phyloP scores from a whole-genome alignment of 1,140 invertebrate species.

The Phymorhynchus buccinoides region DNA sequence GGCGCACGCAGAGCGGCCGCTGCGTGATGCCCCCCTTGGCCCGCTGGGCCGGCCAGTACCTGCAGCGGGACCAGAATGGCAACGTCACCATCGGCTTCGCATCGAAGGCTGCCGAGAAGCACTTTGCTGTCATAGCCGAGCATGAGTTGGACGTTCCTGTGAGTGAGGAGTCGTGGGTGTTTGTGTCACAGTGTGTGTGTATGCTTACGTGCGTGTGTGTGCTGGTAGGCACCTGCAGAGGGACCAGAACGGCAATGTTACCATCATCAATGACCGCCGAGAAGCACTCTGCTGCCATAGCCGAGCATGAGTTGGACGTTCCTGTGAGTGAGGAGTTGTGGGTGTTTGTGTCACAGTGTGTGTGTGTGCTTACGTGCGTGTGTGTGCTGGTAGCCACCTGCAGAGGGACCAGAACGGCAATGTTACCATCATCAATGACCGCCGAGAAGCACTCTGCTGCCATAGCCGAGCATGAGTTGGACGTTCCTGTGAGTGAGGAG shows the following conservation, averaged over 20 bases:
- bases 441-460: slow-evolving; percentile 30
- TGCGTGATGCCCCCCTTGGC: slow-evolving; percentile 30
- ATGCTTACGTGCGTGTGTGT: neutral
- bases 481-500: neutral
- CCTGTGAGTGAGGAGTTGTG: slow-evolving; percentile 19
- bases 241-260: slow-evolving; percentile 30
- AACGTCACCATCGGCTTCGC: slow-evolving; percentile 30
- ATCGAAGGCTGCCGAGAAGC: slow-evolving; percentile 25
- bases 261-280: slow-evolving; percentile 22
- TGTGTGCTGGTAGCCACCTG: neutral
- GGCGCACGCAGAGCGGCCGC: slow-evolving; percentile 27
- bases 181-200: neutral
- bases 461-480: slow-evolving; percentile 7
- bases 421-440: slow-evolving; percentile 20
- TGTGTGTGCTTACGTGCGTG: neutral
- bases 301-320: neutral
- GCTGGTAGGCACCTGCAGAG: neutral
- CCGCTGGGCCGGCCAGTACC: slow-evolving; percentile 29
- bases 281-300: slow-evolving; percentile 26
- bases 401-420: slow-evolving; percentile 27
- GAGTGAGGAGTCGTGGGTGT: slow-evolving; percentile 1
- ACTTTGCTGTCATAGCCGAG: slow-evolving; percentile 27
- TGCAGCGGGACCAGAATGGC: slow-evolving; percentile 18
- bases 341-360: neutral
- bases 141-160: neutral